These are phyloP conservation scores for Trichogramma pretiosum DNA, from an alignment of 1,140 invertebrate genomes.

Conservation along the genomic window DNA sequence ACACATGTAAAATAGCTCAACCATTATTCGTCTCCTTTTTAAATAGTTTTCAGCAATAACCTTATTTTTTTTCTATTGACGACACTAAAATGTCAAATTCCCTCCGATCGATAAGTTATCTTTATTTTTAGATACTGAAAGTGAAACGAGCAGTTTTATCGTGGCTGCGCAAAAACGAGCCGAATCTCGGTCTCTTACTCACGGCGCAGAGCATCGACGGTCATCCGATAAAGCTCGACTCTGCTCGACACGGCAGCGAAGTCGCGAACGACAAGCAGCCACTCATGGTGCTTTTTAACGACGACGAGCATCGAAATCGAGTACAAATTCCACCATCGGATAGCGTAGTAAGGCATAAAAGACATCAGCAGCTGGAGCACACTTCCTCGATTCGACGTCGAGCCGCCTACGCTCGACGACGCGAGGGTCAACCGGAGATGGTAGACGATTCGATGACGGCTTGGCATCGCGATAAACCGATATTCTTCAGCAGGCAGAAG, in stretches of 20 bases:
- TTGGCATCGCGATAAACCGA: slow-evolving; percentile 1
- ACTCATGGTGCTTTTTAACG: slow-evolving; percentile 36
- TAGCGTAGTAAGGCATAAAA: not conserved
- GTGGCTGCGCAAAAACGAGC: slow-evolving; percentile 28
- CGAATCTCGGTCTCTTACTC: slow-evolving; percentile 36
- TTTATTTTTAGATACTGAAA: slow-evolving; percentile 39
- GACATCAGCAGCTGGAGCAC: not conserved
- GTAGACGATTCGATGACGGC: not conserved
- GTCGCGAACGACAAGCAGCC: slow-evolving; percentile 33
- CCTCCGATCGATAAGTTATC: too few species aligned
- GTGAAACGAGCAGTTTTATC: slow-evolving; percentile 35
- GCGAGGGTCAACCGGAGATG: slow-evolving; percentile 20
- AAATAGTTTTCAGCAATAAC: too few species aligned
- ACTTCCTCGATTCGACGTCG: too few species aligned
- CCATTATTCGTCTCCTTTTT: too few species aligned
- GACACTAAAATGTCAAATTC: too few species aligned
- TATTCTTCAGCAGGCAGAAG: slow-evolving; percentile 24
- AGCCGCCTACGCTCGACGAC: not conserved
- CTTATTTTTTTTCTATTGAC: too few species aligned
- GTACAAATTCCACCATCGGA: not conserved
- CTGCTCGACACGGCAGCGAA: slow-evolving; percentile 24
- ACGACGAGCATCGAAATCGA: slow-evolving; percentile 20
- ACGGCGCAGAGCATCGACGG: slow-evolving; percentile 30
- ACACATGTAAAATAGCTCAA: too few species aligned
- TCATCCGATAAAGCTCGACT: slow-evolving; percentile 27